Base-by-base conservation (phyloP, 2,888 invertebrate genomes). In the Orchesella flavescens region DNA sequence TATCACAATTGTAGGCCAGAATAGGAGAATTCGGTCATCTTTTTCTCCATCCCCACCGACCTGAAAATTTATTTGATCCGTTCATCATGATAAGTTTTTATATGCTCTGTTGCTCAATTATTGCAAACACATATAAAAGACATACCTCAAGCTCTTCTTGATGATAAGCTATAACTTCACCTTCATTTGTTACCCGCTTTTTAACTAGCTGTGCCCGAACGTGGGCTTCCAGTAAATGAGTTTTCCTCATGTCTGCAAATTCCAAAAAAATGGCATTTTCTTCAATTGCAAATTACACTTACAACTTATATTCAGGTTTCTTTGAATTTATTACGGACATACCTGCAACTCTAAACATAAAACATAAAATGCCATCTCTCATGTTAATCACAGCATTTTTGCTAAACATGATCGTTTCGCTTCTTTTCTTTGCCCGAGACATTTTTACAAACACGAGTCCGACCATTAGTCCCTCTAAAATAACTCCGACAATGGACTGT, bases 1-100 rank as follows among this genome's bases (percentile, higher is more conserved):
- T n/a, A 97, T 94, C 23, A 98, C 94, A 7, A 96, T 95, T 89
- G 97, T 94, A 0, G 99, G 99, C 99, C 99, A 99, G 85, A 99
- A 94, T 89, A 99, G 95, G 91, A 99, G 97, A 9, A 98, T 92
- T 87, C 94, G 93, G 10, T 97, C 95, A 21, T 86, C 77, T 63
- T 85, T 87, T 79, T 88, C 88, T 44, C 88, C 88, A 44, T 88
- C 88, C 0, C 87, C 87, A 12, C 86, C 86, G 23, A 88, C 86
- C 84, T 86, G 12, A 17, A 53, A 53, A 53, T 53, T 46, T 13
- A 46, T 7, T 46, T 46, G 7, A 46, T 46, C 13, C 46, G n/a
- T 53, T 53, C 2, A 53, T 13, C 2, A 53, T 53, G 53, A n/a
- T 10, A 46, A 13, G n/a, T 53, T 53, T 13, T 53, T 12, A 3